phyloP scores from a whole-genome alignment of 2,797 vertebrate genomes.

The Champsocephalus esox region DNA sequence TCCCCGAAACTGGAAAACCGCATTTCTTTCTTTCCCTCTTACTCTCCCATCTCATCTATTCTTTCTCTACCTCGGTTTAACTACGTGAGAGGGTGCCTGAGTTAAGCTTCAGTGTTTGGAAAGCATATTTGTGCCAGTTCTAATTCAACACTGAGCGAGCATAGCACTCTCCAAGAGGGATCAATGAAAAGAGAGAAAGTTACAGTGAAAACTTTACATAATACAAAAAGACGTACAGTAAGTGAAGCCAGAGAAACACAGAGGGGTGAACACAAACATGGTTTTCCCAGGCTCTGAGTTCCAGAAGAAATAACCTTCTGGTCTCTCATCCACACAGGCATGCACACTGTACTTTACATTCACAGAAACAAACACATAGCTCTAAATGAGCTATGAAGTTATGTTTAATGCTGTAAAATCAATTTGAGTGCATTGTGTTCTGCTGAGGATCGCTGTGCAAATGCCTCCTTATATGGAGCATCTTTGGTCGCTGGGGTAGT shows the following conservation, averaged over 20 bases:
- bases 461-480: slow-evolving; percentile 33
- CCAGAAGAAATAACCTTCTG: slow-evolving; percentile 47
- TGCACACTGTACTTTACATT: slow-evolving; percentile 1
- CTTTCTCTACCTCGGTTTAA: slow-evolving; percentile 28
- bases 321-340: slow-evolving; percentile 36
- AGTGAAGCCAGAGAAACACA: slow-evolving; percentile 50
- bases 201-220: slow-evolving; percentile 37
- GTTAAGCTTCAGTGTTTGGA: slow-evolving; percentile 39
- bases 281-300: slow-evolving; percentile 56
- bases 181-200: slow-evolving; percentile 32
- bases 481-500: slow-evolving; percentile 1
- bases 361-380: slow-evolving; percentile 9
- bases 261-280: slow-evolving; percentile 41
- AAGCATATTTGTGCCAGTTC: slow-evolving; percentile 62
- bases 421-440: slow-evolving; percentile 17
- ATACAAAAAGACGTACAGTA: slow-evolving; percentile 46
- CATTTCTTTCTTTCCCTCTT: slow-evolving; percentile 21
- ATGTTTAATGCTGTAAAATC: slow-evolving; percentile 14
- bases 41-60: slow-evolving; percentile 28
- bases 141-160: slow-evolving; percentile 54
- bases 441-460: slow-evolving; percentile 10
- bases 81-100: slow-evolving; percentile 20
- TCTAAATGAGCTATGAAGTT: slow-evolving; percentile 5
- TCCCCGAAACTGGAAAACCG: slow-evolving; percentile 47
- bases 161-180: slow-evolving; percentile 40